Evolutionary conservation across 2,797 vertebrate species (phyloP).

Genomic region (Onychomys leucogaster): DNA sequence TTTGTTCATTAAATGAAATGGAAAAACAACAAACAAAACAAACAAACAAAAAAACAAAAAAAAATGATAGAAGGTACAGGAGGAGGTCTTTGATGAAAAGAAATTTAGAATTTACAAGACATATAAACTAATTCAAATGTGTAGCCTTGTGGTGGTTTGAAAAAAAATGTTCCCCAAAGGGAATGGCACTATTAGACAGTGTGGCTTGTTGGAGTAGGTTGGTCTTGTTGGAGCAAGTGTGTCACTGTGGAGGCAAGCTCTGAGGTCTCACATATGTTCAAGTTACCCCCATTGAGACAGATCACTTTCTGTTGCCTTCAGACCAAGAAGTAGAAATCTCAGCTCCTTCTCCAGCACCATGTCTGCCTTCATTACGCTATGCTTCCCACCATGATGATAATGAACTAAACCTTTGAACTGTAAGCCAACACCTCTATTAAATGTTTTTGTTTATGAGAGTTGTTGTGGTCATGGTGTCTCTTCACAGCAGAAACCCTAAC

Average conservation of each 20-base stretch:
- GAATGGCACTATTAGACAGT: neutral
- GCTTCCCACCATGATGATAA: neutral
- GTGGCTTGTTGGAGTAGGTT: neutral
- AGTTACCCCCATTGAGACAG: neutral
- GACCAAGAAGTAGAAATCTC: neutral
- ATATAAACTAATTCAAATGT: conserved; percentile 39
- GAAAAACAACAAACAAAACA: too few species aligned
- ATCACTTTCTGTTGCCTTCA: neutral
- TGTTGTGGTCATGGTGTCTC: too few species aligned
- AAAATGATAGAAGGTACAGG: neutral
- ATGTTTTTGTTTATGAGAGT: too few species aligned
- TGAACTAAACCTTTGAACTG: neutral
- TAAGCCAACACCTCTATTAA: neutral
- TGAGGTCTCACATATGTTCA: neutral
- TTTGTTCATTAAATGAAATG: neutral
- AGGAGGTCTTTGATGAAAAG: neutral
- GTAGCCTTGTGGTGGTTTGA: neutral
- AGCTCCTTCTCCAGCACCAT: neutral
- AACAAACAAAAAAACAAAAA: neutral
- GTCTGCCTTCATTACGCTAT: neutral
- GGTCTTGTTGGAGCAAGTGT: neutral
- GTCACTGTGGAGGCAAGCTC: neutral
- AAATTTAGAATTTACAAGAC: neutral
- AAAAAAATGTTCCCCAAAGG: neutral
- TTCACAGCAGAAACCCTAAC: too few species aligned